These are phyloP conservation scores for Ophion ellenae DNA, from an alignment of 2,888 invertebrate genomes.

Conservation along the genomic window DNA sequence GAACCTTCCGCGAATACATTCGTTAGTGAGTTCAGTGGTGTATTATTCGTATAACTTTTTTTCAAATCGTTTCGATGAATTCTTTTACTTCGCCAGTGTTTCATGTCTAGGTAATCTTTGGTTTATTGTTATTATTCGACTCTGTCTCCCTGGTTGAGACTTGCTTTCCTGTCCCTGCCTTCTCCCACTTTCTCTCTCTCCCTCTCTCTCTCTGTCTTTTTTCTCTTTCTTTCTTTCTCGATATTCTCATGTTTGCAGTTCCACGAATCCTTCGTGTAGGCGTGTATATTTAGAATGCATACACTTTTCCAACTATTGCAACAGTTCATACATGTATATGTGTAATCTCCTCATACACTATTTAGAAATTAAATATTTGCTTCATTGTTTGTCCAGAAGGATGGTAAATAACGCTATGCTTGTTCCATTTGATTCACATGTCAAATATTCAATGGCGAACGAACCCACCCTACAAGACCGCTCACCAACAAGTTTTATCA, in stretches of 20 bases:
- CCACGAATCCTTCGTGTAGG: constrained; percentile 63
- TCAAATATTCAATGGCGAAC: too few relatives aligned
- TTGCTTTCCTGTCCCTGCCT: neutral
- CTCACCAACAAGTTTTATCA: too few relatives aligned
- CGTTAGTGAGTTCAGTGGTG: constrained; percentile 7
- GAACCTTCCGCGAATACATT: neutral
- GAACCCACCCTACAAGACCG: too few relatives aligned
- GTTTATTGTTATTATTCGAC: constrained; percentile 56
- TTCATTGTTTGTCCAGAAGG: neutral
- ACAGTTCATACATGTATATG: constrained; percentile 21
- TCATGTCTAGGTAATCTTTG: constrained; percentile 49
- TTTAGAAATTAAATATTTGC: constrained; percentile 3
- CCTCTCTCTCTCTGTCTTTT: neutral
- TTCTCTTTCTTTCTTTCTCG: constrained; percentile 22
- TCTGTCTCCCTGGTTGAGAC: constrained; percentile 29
- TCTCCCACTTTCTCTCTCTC: neutral
- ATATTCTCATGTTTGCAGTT: constrained; percentile 52
- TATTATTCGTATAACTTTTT: constrained; percentile 8
- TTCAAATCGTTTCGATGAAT: constrained; percentile 18
- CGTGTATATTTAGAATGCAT: constrained; percentile 67
- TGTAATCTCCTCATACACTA: neutral
- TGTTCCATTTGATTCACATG: neutral
- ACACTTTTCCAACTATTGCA: constrained; percentile 61
- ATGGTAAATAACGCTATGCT: neutral
- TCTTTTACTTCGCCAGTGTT: constrained; percentile 30